Evolutionary conservation across 2,113 vertebrate species (phyloP).

Genomic region (Echinops telfairi): DNA sequence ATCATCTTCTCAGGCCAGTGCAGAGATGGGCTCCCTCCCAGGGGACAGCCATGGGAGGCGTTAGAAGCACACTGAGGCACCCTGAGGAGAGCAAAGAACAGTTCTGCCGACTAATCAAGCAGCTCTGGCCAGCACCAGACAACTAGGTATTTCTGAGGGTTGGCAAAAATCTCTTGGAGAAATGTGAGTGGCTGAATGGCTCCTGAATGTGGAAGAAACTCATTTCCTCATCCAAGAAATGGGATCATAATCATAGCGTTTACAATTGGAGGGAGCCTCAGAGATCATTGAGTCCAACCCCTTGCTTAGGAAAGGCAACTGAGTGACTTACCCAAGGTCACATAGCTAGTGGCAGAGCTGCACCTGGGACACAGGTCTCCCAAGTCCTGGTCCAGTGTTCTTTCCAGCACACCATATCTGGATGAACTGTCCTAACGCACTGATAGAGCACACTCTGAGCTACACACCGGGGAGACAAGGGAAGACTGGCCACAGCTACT

Average conservation of each 20-base stretch:
- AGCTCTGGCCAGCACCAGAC: neutral
- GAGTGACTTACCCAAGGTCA: constrained; percentile 75
- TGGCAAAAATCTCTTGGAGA: neutral
- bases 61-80: neutral
- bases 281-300: constrained; percentile 79
- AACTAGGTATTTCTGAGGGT: neutral
- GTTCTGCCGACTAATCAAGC: neutral
- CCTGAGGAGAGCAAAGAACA: neutral
- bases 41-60: neutral
- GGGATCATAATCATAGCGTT: neutral
- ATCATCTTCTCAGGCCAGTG: neutral
- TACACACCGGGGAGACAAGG: neutral
- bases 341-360: constrained; percentile 12
- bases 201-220: neutral
- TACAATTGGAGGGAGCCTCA: constrained; percentile 6
- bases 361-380: constrained; percentile 13
- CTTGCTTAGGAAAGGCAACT: constrained; percentile 56
- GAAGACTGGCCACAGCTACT: neutral
- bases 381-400: neutral
- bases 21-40: neutral
- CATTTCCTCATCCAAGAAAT: constrained; percentile 22
- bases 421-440: neutral
- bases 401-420: neutral
- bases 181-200: neutral
- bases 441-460: neutral